These are phyloP conservation scores for Acropora tenuis DNA, from an alignment of 64 coral and sea anemone species.

Conservation along the genomic window DNA sequence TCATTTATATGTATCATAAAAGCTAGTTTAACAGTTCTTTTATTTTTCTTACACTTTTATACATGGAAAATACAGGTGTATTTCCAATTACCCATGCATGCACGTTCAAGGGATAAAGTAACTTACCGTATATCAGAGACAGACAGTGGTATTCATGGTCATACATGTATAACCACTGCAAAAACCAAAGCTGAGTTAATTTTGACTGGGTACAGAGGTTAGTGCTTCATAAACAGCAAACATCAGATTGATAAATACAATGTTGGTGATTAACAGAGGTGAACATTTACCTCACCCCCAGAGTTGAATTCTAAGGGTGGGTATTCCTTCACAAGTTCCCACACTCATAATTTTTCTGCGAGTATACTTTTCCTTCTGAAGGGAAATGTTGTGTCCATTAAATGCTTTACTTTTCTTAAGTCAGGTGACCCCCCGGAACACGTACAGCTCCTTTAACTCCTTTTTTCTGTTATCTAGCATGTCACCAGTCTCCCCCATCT, in stretches of 20 bases:
- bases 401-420: background rate
- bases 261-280: background rate
- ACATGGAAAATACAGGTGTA: too few species aligned
- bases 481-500: background rate
- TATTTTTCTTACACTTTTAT: too few species aligned
- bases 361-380: background rate
- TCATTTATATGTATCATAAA: background rate
- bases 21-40: background rate
- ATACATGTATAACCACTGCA: background rate
- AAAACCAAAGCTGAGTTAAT: background rate
- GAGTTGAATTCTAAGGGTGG: background rate
- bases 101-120: background rate
- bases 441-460: background rate
- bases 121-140: background rate
- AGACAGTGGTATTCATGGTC: background rate
- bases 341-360: background rate
- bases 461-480: background rate
- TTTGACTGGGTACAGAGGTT: background rate
- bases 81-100: background rate
- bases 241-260: conserved; percentile 1
- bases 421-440: background rate
- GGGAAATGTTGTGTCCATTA: background rate
- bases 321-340: background rate
- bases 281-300: background rate
- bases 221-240: background rate